These are phyloP conservation scores for Tautogolabrus adspersus DNA, from an alignment of 2,113 vertebrate genomes.

Conservation along the genomic window DNA sequence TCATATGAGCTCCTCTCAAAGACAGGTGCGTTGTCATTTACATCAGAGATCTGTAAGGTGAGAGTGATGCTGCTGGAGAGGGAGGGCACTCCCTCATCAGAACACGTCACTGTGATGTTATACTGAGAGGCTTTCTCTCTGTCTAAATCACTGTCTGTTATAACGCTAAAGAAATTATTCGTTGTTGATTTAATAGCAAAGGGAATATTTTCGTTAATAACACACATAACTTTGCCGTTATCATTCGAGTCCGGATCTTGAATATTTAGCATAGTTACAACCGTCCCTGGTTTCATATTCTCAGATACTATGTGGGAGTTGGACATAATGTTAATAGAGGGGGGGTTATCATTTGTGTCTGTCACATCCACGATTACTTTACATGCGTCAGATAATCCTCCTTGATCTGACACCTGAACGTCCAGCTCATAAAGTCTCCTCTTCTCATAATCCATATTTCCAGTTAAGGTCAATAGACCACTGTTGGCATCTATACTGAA, in stretches of 20 bases:
- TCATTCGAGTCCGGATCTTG: slow-evolving; percentile 46
- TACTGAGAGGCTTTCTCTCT: slow-evolving; percentile 33
- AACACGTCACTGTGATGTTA: slow-evolving; percentile 52
- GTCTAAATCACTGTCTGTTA: slow-evolving; percentile 71
- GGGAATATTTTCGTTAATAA: slow-evolving; percentile 57
- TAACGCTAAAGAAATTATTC: slow-evolving; percentile 83
- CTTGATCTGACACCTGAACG: slow-evolving; percentile 78
- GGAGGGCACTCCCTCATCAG: slow-evolving; percentile 58
- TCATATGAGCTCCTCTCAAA: slow-evolving; percentile 60
- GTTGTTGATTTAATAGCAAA: slow-evolving; percentile 75
- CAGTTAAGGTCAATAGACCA: slow-evolving; percentile 62
- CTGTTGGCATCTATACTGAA: background rate
- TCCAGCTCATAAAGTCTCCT: slow-evolving; percentile 64
- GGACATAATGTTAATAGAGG: slow-evolving; percentile 73
- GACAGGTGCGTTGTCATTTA: slow-evolving; percentile 66
- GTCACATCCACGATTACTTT: slow-evolving; percentile 78
- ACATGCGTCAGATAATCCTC: slow-evolving; percentile 70
- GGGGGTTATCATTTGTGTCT: slow-evolving; percentile 78
- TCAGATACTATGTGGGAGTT: slow-evolving; percentile 74
- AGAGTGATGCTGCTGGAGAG: slow-evolving; percentile 65
- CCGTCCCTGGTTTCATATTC: slow-evolving; percentile 72
- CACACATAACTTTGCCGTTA: slow-evolving; percentile 72
- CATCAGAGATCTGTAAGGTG: slow-evolving; percentile 61
- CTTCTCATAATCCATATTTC: slow-evolving; percentile 80
- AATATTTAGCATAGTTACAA: slow-evolving; percentile 82